phyloP scores from a whole-genome alignment of 2,797 vertebrate genomes.

The Acestrorhynchus altus region DNA sequence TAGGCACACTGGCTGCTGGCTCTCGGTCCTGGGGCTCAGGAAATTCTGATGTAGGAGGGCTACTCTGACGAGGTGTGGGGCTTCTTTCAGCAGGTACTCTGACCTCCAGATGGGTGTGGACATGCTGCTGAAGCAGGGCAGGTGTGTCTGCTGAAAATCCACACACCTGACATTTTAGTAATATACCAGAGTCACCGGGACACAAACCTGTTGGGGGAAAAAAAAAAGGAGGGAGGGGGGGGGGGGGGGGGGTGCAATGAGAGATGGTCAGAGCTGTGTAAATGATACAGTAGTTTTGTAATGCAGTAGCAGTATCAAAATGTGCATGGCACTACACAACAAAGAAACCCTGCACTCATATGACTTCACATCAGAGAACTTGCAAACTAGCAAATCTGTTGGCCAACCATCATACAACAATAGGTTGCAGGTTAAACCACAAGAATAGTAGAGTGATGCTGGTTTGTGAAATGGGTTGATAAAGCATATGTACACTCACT shows the following conservation, averaged over 20 bases:
- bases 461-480: no score
- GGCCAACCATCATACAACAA: no score
- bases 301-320: not conserved
- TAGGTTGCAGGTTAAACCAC: no score
- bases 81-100: slow-evolving; percentile 68
- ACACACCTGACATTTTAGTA: slow-evolving; percentile 85
- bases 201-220: slow-evolving; percentile 73
- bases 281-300: no score
- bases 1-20: slow-evolving; percentile 68
- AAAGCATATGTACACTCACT: no score
- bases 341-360: no score
- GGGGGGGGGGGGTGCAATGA: not conserved
- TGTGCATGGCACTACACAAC: not conserved
- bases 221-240: slow-evolving; percentile 4
- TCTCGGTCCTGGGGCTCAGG: slow-evolving; percentile 69
- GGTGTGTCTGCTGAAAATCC: slow-evolving; percentile 84
- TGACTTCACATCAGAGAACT: no score
- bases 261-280: not conserved
- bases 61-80: slow-evolving; percentile 70
- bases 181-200: slow-evolving; percentile 77
- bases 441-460: no score
- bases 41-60: slow-evolving; percentile 61
- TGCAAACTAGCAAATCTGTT: no score
- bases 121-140: slow-evolving; percentile 85
- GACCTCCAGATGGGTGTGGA: slow-evolving; percentile 82